Evolutionary conservation across 2,113 vertebrate species (phyloP).

Genomic region (Sphaerodactylus townsendi): DNA sequence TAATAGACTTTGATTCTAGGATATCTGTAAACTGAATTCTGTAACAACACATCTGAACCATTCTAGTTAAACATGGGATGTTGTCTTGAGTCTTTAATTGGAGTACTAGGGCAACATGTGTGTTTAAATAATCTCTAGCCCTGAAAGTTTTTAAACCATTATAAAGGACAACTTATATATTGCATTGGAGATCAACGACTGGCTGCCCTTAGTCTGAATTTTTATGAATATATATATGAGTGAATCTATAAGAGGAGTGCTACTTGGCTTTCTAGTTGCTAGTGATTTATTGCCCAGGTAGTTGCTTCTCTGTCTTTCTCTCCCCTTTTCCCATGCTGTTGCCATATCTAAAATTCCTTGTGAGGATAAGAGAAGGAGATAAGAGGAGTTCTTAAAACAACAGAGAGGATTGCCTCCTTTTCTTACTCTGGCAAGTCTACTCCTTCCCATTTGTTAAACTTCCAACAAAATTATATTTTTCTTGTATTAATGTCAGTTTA

Average conservation of each 20-base stretch:
- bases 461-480: background rate
- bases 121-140: slow-evolving; percentile 37
- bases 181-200: background rate
- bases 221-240: background rate
- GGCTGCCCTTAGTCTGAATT: background rate
- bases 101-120: background rate
- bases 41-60: background rate
- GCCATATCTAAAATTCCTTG: background rate
- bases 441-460: background rate
- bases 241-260: too few relatives aligned
- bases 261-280: background rate
- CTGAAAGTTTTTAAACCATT: slow-evolving; percentile 47
- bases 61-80: background rate
- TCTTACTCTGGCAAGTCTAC: background rate
- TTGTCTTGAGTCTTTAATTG: too few relatives aligned
- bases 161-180: slow-evolving; percentile 30
- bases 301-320: background rate
- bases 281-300: background rate
- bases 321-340: background rate
- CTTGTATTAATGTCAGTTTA: background rate
- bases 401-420: background rate
- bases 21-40: slow-evolving; percentile 15
- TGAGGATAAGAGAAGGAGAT: background rate
- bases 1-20: slow-evolving; percentile 13
- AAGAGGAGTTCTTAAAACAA: background rate